Evolutionary conservation across 2,113 vertebrate species (phyloP).

Genomic region (Falcunculus frontatus): DNA sequence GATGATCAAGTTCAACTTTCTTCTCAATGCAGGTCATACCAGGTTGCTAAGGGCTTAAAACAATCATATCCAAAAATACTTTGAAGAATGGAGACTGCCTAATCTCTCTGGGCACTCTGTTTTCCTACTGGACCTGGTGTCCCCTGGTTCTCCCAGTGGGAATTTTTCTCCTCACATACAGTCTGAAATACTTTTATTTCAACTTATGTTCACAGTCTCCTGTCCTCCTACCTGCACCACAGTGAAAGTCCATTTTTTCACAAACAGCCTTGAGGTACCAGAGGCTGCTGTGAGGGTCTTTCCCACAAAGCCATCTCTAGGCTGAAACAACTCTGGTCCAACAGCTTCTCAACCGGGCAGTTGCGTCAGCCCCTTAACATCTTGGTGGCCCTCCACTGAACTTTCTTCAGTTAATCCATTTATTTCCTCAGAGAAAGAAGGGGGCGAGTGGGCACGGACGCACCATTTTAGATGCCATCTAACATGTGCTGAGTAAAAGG

Average conservation of each 20-base stretch:
- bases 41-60: not conserved
- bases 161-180: not conserved
- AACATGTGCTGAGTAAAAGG: not conserved
- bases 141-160: too few relatives aligned
- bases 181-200: not conserved
- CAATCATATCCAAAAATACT: not conserved
- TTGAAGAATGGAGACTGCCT: not conserved
- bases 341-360: not conserved
- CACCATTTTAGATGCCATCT: not conserved
- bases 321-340: not conserved
- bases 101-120: not conserved
- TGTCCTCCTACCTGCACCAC: not conserved
- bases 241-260: not conserved
- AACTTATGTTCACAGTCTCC: accelerated
- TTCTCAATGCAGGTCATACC: not conserved
- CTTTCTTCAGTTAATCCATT: not conserved
- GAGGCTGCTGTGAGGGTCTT: not conserved
- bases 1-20: not conserved
- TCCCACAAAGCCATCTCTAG: not conserved
- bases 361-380: not conserved
- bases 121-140: not conserved
- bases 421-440: not conserved
- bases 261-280: not conserved
- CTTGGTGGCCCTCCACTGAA: not conserved
- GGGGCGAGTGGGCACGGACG: accelerated